Evolutionary conservation across 2,888 invertebrate genomes (phyloP).

Genomic region (Hipparchia sbordonii): DNA sequence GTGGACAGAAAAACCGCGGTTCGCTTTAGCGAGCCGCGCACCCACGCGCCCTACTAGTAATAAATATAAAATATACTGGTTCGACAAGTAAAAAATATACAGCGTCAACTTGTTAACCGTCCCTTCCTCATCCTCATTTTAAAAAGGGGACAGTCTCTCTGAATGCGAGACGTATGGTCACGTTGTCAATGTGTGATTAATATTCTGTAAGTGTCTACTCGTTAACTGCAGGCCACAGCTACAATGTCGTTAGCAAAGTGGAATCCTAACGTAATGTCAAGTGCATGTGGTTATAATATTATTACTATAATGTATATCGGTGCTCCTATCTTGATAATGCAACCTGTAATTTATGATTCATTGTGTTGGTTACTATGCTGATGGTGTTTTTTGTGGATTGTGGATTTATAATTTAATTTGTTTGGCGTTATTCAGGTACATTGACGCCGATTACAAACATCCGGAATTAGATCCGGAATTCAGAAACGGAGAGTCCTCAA

Average conservation of each 20-base stretch:
- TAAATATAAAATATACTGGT: no score
- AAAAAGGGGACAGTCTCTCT: background rate
- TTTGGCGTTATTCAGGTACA: background rate
- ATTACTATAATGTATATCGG: conserved; percentile 8
- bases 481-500: no score
- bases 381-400: conserved; percentile 11
- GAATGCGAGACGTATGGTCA: background rate
- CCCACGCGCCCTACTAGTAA: no score
- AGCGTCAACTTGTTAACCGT: background rate
- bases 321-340: conserved; percentile 7
- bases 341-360: conserved; percentile 13
- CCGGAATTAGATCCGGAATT: no score
- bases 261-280: conserved; percentile 17
- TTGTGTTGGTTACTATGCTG: conserved; percentile 4
- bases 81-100: background rate
- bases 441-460: no score
- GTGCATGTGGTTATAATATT: conserved; percentile 8
- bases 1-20: no score
- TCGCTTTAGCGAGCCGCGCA: no score
- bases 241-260: conserved; percentile 27
- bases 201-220: conserved; percentile 34
- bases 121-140: background rate
- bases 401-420: background rate
- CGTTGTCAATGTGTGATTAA: conserved; percentile 31
- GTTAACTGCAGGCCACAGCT: conserved; percentile 27